Conservation (phyloP, 2,888 invertebrate genomes). For the Drosophila subquinaria region DNA sequence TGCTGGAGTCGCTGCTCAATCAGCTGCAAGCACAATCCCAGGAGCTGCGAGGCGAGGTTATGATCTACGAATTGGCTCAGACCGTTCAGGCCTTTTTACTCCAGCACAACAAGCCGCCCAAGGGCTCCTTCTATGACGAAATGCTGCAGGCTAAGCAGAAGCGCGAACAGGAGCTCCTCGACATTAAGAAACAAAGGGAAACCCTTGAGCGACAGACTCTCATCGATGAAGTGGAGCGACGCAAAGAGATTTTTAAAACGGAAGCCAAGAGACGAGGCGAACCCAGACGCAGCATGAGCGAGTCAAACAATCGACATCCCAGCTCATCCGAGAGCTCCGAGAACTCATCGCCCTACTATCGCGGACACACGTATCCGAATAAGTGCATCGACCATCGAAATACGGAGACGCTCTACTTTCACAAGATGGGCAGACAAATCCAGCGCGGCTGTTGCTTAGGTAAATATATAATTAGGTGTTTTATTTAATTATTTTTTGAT, state of each 20-base stretch:
- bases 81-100: constrained; percentile 92
- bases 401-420: constrained; percentile 87
- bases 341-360: constrained; percentile 85
- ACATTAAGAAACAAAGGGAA: constrained; percentile 88
- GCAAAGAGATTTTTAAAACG: constrained; percentile 91
- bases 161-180: constrained; percentile 88
- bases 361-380: constrained; percentile 81
- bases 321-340: constrained; percentile 88
- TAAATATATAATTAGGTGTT: constrained; percentile 11
- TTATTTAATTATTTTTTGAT: not conserved
- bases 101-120: constrained; percentile 92
- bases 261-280: constrained; percentile 87
- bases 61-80: constrained; percentile 94
- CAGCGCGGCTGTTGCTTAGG: constrained; percentile 91
- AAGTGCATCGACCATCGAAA: constrained; percentile 87
- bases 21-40: constrained; percentile 88
- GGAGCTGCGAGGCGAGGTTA: constrained; percentile 91
- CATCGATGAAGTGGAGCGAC: constrained; percentile 91
- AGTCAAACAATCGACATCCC: constrained; percentile 85
- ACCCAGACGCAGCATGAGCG: constrained; percentile 86
- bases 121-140: constrained; percentile 95
- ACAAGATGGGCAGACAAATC: constrained; percentile 88
- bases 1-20: constrained; percentile 88
- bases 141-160: constrained; percentile 92
- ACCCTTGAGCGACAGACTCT: constrained; percentile 90